Percentiles rank a stretch among this genome's conserved stretches.
phyloP scores from a whole-genome alignment of 2,888 invertebrate genomes.

The Tenthredo livida region DNA sequence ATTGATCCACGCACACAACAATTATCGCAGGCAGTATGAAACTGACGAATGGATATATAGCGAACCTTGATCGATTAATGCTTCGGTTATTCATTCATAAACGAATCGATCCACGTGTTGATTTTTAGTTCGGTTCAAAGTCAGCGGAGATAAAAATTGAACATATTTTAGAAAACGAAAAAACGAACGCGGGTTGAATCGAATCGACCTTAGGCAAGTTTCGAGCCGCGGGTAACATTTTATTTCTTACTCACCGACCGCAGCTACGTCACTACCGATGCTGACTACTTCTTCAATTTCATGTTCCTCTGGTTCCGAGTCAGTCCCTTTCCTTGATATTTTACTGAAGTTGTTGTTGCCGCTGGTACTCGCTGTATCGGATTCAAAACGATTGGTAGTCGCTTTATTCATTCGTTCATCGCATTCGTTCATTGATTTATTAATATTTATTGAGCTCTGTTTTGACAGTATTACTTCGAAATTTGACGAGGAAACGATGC shows the following conservation, averaged over 20 bases:
- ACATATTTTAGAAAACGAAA: background rate
- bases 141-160: background rate
- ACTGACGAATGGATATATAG: background rate
- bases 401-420: background rate
- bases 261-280: conserved; percentile 16
- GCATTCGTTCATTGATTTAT: background rate
- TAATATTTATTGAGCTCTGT: background rate
- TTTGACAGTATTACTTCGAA: background rate
- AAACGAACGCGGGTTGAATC: background rate
- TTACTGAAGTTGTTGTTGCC: conserved; percentile 18
- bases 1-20: background rate
- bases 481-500: background rate
- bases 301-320: conserved; percentile 47
- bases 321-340: conserved; percentile 52
- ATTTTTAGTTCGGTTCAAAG: background rate
- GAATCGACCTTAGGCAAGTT: background rate
- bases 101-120: background rate
- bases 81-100: background rate
- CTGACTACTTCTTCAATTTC: conserved; percentile 34
- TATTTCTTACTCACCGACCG: conserved; percentile 48
- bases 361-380: background rate
- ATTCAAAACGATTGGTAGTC: background rate
- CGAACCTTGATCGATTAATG: background rate
- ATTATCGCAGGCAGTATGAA: background rate
- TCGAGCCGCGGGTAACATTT: conserved; percentile 36